A percentile compares a stretch with the other conserved stretches of the same genome.
Evolutionary conservation across 2,113 vertebrate species (phyloP).

Genomic region (Malurus elegans): DNA sequence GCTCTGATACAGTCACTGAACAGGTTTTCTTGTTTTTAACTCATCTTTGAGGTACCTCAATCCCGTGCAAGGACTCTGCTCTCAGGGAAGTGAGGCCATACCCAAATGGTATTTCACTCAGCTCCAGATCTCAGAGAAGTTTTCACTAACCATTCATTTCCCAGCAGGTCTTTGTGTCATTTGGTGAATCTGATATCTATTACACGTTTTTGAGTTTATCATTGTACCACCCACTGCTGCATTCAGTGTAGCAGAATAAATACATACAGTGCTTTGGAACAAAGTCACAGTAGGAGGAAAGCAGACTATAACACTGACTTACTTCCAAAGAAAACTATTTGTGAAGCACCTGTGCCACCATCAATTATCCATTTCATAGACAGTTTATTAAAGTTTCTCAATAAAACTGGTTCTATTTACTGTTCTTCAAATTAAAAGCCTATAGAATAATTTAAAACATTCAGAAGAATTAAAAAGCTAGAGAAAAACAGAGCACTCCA

Average conservation of each 20-base stretch:
- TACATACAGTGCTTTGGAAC: neutral
- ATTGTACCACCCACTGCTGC: neutral
- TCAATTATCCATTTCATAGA: neutral
- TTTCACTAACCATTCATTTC: neutral
- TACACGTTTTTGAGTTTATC: neutral
- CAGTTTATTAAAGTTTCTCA: neutral
- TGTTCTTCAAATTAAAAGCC: neutral
- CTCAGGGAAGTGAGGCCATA: neutral
- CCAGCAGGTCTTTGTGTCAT: neutral
- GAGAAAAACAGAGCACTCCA: neutral
- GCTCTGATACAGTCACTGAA: neutral
- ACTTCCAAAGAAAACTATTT: neutral
- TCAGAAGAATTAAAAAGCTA: neutral
- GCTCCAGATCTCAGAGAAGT: neutral
- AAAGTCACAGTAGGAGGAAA: neutral
- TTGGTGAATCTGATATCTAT: neutral
- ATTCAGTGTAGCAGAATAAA: neutral
- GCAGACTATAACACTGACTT: neutral
- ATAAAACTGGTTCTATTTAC: neutral
- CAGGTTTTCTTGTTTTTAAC: neutral
- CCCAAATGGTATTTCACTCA: neutral
- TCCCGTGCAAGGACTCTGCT: neutral
- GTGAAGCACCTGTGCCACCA: neutral
- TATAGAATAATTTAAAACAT: neutral
- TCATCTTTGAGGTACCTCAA: neutral